Conservation (phyloP, 2,888 invertebrate genomes). For the Petrophora chlorosata region DNA sequence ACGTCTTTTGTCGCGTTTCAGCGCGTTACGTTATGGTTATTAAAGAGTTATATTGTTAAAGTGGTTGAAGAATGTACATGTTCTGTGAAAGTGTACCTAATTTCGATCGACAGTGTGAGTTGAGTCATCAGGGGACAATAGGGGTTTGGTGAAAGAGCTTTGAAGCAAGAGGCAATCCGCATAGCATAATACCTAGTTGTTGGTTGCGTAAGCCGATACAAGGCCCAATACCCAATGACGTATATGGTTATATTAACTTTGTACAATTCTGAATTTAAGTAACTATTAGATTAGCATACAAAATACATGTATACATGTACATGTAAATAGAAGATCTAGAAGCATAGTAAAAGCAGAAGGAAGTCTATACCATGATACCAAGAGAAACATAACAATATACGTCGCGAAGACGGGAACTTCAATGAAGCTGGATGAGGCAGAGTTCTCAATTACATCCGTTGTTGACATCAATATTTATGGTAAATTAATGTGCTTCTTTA, state of each 20-base stretch:
- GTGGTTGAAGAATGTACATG: slow-evolving; percentile 30
- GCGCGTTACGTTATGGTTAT: slow-evolving; percentile 42
- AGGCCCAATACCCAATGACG: slow-evolving; percentile 10
- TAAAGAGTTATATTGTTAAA: slow-evolving; percentile 35
- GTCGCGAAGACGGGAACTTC: too few relatives aligned
- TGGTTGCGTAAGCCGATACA: slow-evolving; percentile 24
- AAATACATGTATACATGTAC: too few relatives aligned
- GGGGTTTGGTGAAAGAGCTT: slow-evolving; percentile 22
- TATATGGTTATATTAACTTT: not conserved
- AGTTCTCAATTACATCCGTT: too few relatives aligned
- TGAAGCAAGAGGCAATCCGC: slow-evolving; percentile 30
- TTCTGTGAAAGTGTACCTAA: slow-evolving; percentile 38
- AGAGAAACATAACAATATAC: too few relatives aligned
- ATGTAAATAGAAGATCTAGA: too few relatives aligned
- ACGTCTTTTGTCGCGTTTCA: slow-evolving; percentile 42
- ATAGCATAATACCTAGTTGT: slow-evolving; percentile 13
- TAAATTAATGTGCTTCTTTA: too few relatives aligned
- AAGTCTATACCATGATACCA: too few relatives aligned
- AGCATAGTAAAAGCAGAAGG: too few relatives aligned
- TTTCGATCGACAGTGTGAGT: slow-evolving; percentile 30
- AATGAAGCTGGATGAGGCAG: too few relatives aligned
- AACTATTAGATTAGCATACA: not conserved
- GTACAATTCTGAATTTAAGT: too few relatives aligned
- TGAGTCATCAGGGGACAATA: slow-evolving; percentile 27
- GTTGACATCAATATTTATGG: too few relatives aligned